A percentile compares a stretch with the other conserved stretches of the same genome.
Conservation (phyloP, 2,113 vertebrate species). For the Solea solea region DNA sequence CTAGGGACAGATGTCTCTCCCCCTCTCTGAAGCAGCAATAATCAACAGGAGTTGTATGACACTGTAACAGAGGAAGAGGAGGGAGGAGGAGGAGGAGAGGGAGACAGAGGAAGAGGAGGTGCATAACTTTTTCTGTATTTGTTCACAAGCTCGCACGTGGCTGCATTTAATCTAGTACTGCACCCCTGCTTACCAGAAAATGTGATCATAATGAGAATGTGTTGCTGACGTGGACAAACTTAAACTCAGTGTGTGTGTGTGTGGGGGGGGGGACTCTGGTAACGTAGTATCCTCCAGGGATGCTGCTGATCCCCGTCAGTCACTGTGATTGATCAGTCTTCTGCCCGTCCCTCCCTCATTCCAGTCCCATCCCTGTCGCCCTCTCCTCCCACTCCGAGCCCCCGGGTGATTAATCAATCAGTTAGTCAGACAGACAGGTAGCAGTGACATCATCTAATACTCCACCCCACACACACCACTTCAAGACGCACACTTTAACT, state of each 20-base stretch:
- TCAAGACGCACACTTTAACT: constrained; percentile 14
- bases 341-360: constrained; percentile 60
- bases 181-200: not conserved
- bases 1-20: constrained; percentile 60
- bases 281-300: constrained; percentile 57
- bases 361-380: constrained; percentile 52
- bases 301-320: constrained; percentile 55
- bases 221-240: constrained; percentile 37
- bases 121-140: constrained; percentile 3
- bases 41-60: constrained; percentile 35
- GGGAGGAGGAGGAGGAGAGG: not conserved
- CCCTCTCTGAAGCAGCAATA: constrained; percentile 20
- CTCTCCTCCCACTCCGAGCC: constrained; percentile 43
- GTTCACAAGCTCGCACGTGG: not conserved
- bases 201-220: constrained; percentile 38
- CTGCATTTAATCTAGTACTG: constrained; percentile 3
- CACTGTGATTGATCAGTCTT: constrained; percentile 73
- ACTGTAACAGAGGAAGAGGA: constrained; percentile 24
- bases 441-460: constrained; percentile 57
- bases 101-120: not conserved
- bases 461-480: not conserved
- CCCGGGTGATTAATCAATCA: constrained; percentile 69
- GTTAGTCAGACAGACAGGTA: constrained; percentile 64
- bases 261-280: not conserved
- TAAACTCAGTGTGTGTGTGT: constrained; percentile 6